These are phyloP conservation scores for Xenus cinereus DNA, from an alignment of 2,113 vertebrate genomes.

Conservation along the genomic window DNA sequence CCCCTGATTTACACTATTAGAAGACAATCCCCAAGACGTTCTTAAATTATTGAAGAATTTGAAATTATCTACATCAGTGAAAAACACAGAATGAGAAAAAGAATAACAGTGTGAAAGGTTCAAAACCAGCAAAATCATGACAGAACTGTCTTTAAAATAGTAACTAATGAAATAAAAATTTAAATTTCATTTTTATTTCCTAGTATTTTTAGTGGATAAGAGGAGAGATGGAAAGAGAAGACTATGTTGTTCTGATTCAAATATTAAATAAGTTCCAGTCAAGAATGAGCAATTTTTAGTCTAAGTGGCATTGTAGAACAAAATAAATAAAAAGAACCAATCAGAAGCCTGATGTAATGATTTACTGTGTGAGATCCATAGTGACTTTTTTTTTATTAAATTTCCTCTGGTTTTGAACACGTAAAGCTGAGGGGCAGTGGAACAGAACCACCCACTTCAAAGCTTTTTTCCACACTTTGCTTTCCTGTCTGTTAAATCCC, in stretches of 20 bases:
- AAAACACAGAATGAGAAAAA: background rate
- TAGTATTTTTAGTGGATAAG: background rate
- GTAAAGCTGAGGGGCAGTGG: background rate
- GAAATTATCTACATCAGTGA: background rate
- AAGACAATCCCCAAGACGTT: background rate
- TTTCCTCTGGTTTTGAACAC: constrained; percentile 8
- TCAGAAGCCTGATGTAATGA: background rate
- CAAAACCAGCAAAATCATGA: background rate
- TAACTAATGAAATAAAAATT: background rate
- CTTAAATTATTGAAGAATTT: constrained; percentile 29
- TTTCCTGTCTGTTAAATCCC: constrained; percentile 41
- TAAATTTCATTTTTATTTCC: background rate
- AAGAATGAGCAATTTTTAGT: background rate
- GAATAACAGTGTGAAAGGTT: background rate
- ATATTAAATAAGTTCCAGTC: background rate
- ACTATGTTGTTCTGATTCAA: background rate
- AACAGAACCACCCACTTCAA: constrained; percentile 29
- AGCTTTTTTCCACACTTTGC: background rate
- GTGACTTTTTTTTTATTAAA: background rate
- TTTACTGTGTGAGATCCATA: background rate
- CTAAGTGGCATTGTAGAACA: background rate
- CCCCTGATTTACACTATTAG: background rate
- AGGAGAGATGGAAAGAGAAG: background rate
- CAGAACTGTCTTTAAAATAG: background rate
- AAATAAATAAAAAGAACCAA: background rate